Evolutionary conservation across 2,113 vertebrate genomes (phyloP), one percentile per base, ranked within the genome.

Genomic region (Thryonomys swinderianus): DNA sequence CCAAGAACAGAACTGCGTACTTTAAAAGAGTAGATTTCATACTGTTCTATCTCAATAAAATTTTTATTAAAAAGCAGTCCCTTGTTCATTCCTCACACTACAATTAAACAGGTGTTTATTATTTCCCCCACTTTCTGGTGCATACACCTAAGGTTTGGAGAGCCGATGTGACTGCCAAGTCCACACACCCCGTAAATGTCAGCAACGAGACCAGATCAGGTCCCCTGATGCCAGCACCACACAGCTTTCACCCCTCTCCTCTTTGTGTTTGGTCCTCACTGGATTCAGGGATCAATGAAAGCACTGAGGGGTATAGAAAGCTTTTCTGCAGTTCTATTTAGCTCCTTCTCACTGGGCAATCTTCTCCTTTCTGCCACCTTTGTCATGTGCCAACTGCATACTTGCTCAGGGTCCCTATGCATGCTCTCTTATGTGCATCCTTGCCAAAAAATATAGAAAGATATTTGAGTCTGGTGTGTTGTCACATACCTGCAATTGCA

Each of bases 361-460:
- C 34, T 79, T 62, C 55, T 57, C 40, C 57, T 13, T 84, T 32
- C 30, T 30, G 53, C 45, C 3, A 37, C 48, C 21, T 32, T 6
- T 7, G 5, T 80, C 1, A 2, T 42, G 42, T 13, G 84, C 25
- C 6, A 16, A 6, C 3, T 2, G 23, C n/a, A 30, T 55, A 16
- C 18, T 34, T 73, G 10, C 57, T 78, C 16, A 30, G 85, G 14
- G 13, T 55, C 25, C 7, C 79, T 10, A 16, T 25, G 8, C 27
- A 32, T n/a, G 59, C 23, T 74, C 23, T 67, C 74, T 85, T 85
- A 61, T 0, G 55, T 59, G 66, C 73, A 48, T 61, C 21, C 71
- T 91, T 61, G 51, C 71, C 62, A 84, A 92, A 69, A 94, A 86
- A 82, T 51, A 83, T 42, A 53, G n/a, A 79, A 79, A 59, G 12